Conservation (phyloP, 2,797 vertebrate species). For the Luscinia megarhynchos region DNA sequence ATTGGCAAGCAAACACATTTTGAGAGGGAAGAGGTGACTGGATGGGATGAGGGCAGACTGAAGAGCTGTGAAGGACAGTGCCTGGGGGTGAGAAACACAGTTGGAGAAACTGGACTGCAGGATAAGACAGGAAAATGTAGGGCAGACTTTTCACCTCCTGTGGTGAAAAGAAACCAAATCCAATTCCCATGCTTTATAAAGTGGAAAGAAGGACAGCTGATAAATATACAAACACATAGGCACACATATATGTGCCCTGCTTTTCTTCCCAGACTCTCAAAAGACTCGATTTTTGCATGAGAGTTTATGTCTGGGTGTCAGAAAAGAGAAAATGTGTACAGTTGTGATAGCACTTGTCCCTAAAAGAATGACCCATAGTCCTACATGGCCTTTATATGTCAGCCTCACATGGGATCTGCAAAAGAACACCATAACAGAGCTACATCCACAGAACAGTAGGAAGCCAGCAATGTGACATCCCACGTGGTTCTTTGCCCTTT, state of each 20-base stretch:
- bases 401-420: not conserved
- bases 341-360: not conserved
- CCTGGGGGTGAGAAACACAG: not conserved
- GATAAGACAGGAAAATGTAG: not conserved
- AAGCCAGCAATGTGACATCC: not conserved
- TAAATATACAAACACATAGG: not conserved
- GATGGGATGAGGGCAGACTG: not conserved
- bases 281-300: not conserved
- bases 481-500: not conserved
- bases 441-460: not conserved
- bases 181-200: not conserved
- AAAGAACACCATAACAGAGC: not conserved
- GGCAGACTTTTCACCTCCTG: not conserved
- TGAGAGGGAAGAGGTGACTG: not conserved
- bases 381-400: accelerated
- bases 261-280: not conserved
- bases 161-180: not conserved
- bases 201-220: not conserved
- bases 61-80: not conserved
- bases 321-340: not conserved
- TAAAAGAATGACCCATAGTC: not conserved
- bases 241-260: accelerated
- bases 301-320: not conserved
- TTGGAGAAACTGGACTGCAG: accelerated
- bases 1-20: not conserved